Conservation (phyloP, 2,888 invertebrate genomes). For the Rhagium mordax region DNA sequence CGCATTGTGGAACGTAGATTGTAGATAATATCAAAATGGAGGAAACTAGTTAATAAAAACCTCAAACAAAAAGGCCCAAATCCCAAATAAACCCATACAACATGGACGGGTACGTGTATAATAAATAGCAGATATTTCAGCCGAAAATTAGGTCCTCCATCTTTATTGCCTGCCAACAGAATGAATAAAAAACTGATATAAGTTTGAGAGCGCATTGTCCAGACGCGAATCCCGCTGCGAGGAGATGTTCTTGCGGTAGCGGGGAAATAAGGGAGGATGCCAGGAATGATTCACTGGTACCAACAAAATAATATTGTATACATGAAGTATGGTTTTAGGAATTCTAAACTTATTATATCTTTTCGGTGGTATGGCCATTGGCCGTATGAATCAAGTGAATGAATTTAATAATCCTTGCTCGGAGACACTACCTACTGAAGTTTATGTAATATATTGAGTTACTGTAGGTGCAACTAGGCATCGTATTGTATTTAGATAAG, state of each 20-base stretch:
- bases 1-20: no score
- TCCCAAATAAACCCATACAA: conserved; percentile 10
- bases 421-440: not conserved
- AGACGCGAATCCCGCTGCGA: conserved; percentile 66
- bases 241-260: conserved; percentile 61
- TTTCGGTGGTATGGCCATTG: not conserved
- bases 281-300: conserved; percentile 64
- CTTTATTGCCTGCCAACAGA: conserved; percentile 68
- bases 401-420: not conserved
- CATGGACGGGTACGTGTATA: conserved; percentile 47
- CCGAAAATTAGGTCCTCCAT: conserved; percentile 69
- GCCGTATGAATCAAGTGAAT: no score
- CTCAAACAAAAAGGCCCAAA: conserved; percentile 11
- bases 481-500: no score
- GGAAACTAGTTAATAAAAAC: conserved; percentile 19
- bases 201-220: conserved; percentile 67
- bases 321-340: conserved; percentile 56
- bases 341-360: conserved; percentile 23
- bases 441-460: not conserved
- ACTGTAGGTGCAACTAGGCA: not conserved
- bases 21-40: not conserved
- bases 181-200: conserved; percentile 67
- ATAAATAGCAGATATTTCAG: conserved; percentile 68
- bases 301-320: conserved; percentile 64
- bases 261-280: conserved; percentile 49